Base-by-base conservation (phyloP, 2,797 vertebrate species). In the Poeciliopsis infans region DNA sequence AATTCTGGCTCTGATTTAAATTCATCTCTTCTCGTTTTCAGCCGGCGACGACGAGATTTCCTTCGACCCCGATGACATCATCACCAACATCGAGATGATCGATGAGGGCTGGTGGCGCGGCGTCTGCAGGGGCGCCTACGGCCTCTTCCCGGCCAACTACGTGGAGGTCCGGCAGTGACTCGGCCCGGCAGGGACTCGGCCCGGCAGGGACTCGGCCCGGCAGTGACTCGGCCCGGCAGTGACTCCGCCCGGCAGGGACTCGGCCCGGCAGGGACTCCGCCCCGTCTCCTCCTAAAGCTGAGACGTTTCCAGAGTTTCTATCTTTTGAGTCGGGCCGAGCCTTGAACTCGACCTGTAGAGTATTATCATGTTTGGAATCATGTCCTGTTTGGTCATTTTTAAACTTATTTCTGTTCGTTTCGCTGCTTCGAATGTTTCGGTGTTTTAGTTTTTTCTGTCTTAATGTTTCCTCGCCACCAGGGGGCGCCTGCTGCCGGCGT, bases 61-160 rank as follows among this genome's bases (percentile, higher is more conserved):
- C 80, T 99, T 99, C 0, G 98, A 99, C 92, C 98, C 98, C 0
- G 98, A 99, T 0, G 98, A 99, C 94, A 95, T 98, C 94, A 98
- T 99, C 94, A 99, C 98, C 89, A 99, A 99, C 96, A 99, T 99
- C 0, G 98, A 99, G 92, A 99, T 98, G 98, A 99, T 99, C 0
- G 98, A 99, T 0, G 98, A 99, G 0, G 98, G 98, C 94, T 99
- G 98, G 98, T 99, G 98, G 98, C 93, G 98, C 0, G 98, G 98
- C 0, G 95, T 97, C 73, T 99, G 98, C 93, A 93, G 96, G 75
- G 97, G 97, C 78, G 86, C 95, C 11, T 98, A 97, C 0, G 98
- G 98, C 88, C 96, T 99, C 10, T 99, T 99, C 94, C 98, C 98
- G 0, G 98, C 98, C 64, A 99, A 99, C 88, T 99, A 99, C 0